phyloP scores from a whole-genome alignment of 2,888 invertebrate genomes.

The Leptinotarsa haldemani region DNA sequence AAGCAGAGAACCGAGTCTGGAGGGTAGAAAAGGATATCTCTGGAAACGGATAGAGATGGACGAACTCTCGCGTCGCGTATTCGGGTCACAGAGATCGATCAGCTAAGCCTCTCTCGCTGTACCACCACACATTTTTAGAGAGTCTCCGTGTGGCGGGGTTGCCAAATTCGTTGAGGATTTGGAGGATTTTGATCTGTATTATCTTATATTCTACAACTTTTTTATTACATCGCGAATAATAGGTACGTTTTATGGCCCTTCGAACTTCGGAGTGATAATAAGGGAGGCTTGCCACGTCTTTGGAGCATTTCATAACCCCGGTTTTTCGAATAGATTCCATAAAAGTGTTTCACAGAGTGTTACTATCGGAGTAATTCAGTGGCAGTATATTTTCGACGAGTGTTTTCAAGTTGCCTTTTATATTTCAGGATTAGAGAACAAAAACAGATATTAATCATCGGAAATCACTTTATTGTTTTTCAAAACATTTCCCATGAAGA shows the following conservation, averaged over 20 bases:
- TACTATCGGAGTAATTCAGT: too few species aligned
- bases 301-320: neutral
- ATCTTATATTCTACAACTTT: constrained; percentile 20
- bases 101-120: constrained; percentile 24
- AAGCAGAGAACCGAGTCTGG: constrained; percentile 21
- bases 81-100: constrained; percentile 49
- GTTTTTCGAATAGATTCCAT: neutral
- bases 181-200: constrained; percentile 9
- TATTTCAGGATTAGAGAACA: too few species aligned
- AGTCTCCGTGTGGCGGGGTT: constrained; percentile 17
- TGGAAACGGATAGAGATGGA: neutral
- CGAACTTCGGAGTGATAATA: constrained; percentile 13
- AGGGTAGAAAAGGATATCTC: constrained; percentile 15
- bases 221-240: constrained; percentile 17
- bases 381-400: too few species aligned
- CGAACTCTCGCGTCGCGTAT: constrained; percentile 41
- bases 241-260: constrained; percentile 14
- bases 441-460: too few species aligned
- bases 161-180: constrained; percentile 20
- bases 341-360: neutral
- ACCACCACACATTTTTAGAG: constrained; percentile 19
- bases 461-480: too few species aligned
- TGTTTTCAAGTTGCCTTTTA: too few species aligned
- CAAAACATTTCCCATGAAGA: too few species aligned
- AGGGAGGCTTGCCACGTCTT: constrained; percentile 2